These are phyloP conservation scores for Dendronephthya gigantea DNA, from an alignment of 64 coral and sea anemone species.

Conservation along the genomic window DNA sequence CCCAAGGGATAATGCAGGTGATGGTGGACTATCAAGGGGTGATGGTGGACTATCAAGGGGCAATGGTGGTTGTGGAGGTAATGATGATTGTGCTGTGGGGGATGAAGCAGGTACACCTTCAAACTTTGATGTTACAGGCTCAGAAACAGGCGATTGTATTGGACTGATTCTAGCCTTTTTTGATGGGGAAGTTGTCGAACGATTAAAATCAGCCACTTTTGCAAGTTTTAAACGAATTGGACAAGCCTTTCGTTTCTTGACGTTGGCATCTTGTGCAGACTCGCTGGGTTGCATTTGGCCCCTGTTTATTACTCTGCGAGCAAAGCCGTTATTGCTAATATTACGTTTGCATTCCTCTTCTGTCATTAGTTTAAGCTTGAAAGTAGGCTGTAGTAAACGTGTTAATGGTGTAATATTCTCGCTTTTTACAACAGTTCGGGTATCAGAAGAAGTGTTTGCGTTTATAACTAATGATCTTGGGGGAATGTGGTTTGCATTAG, in stretches of 20 bases:
- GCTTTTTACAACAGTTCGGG: not conserved
- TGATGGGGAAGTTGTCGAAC: not conserved
- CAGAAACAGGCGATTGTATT: not conserved
- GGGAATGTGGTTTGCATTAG: not conserved
- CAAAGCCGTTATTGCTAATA: not conserved
- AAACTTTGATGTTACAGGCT: not conserved
- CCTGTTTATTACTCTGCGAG: not conserved
- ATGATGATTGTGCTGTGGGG: not conserved
- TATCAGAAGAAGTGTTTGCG: not conserved
- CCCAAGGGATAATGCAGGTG: not conserved
- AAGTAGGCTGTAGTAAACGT: not conserved
- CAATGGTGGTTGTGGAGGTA: not conserved
- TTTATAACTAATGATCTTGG: not conserved
- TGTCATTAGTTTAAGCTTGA: not conserved
- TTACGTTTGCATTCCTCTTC: not conserved
- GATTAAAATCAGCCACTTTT: not conserved
- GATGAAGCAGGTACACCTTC: not conserved
- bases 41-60: not conserved
- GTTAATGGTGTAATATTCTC: not conserved
- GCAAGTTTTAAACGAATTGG: not conserved
- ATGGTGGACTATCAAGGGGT: not conserved
- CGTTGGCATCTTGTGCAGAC: not conserved
- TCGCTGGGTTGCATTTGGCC: not conserved
- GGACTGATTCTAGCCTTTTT: not conserved
- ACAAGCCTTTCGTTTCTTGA: not conserved